Percentiles rank a stretch among this genome's conserved stretches.
Evolutionary conservation across 92 coral and sea anemone genomes (phyloP).

Genomic region (Porites cylindrica): DNA sequence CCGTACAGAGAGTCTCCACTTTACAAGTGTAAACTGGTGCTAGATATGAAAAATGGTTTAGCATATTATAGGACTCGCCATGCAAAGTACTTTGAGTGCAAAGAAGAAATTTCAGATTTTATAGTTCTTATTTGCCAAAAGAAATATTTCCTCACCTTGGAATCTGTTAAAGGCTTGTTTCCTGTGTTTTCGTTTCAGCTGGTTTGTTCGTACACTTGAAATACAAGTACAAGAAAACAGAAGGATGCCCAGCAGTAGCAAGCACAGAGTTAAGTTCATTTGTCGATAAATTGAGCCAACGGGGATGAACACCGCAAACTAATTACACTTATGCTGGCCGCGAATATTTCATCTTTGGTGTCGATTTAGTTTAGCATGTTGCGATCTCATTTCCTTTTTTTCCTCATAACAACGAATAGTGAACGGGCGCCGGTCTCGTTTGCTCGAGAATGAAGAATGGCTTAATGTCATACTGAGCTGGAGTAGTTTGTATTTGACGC

Average conservation of each 20-base stretch:
- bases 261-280: slow-evolving; percentile 56
- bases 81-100: neutral
- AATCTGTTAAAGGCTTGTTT: slow-evolving; percentile 33
- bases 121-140: neutral
- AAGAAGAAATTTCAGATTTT: neutral
- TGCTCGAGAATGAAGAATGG: neutral
- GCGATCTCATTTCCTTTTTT: slow-evolving; percentile 8
- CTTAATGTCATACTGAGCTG: slow-evolving; percentile 10
- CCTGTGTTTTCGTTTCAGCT: neutral
- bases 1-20: neutral
- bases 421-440: neutral
- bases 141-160: slow-evolving; percentile 57
- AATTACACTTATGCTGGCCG: slow-evolving; percentile 46
- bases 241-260: neutral
- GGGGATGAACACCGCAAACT: slow-evolving; percentile 43
- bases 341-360: slow-evolving; percentile 25
- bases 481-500: neutral
- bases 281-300: slow-evolving; percentile 51
- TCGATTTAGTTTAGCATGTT: slow-evolving; percentile 8
- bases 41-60: too few relatives aligned
- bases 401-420: neutral
- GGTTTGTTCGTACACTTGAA: neutral
- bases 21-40: too few relatives aligned
- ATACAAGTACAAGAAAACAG: neutral
- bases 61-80: too few relatives aligned